Base-by-base conservation (phyloP, 2,797 vertebrate species). In the Melanogrammus aeglefinus region DNA sequence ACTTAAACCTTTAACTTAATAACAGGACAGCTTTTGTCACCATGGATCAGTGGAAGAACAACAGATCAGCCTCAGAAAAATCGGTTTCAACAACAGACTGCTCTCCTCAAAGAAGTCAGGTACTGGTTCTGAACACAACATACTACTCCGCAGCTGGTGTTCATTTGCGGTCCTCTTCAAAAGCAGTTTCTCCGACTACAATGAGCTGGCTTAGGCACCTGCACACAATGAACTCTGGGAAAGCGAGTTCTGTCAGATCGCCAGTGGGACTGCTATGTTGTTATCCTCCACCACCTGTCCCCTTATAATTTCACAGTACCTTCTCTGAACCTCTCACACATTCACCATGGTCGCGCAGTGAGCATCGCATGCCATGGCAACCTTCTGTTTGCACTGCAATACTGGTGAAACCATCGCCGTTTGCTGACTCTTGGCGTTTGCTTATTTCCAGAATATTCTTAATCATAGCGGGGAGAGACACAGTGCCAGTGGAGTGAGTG, bases 391-490 rank as follows among this genome's bases (percentile, higher is more conserved):
- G 85, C 79, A 76, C 85, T 80, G 85, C 86, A 84, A 85, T 86
- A 85, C 90, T 86, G 77, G 81, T 80, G 82, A 86, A 86, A 82
- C 85, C 88, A 88, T 86, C 90, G 86, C 86, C 88, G 16, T 87
- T 88, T 80, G 85, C 90, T 85, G 88, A 92, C 90, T 93, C 90
- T 89, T 91, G 88, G 87, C 90, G 89, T 93, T 93, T 91, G 89
- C 88, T 89, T 90, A 90, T 93, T 93, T 93, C 92, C 90, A 88
- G 91, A 92, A 90, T 92, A 91, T 92, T 90, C 90, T 90, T 94
- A 94, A 93, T 94, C 91, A 92, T 88, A 88, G 90, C 80, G 88
- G 88, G 92, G 90, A 18, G 47, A 57, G 18, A 57, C 47, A 91
- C 91, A 89, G 88, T 90, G 89, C 89, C 93, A 92, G 90, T 89